These are phyloP conservation scores for Colletes latitarsis DNA, from an alignment of 1,140 invertebrate species.

Conservation along the genomic window DNA sequence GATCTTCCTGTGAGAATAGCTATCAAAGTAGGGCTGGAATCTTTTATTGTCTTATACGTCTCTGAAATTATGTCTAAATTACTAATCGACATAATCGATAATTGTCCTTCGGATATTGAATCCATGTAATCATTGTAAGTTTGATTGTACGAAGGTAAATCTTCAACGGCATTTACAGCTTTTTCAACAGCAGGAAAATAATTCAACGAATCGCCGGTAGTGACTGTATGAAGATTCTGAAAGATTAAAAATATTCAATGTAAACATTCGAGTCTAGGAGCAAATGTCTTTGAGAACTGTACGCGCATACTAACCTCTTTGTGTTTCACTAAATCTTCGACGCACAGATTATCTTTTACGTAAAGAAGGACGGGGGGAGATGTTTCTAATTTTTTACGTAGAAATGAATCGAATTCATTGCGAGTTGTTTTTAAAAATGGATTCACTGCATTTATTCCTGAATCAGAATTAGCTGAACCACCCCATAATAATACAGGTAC, in stretches of 20 bases:
- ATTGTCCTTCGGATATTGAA: slow-evolving; percentile 61
- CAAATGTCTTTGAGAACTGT: not conserved
- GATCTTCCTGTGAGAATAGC: slow-evolving; percentile 72
- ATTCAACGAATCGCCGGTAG: slow-evolving; percentile 49
- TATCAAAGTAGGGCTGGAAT: slow-evolving; percentile 66
- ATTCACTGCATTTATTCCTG: slow-evolving; percentile 51
- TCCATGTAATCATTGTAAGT: slow-evolving; percentile 64
- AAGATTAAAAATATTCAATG: slow-evolving; percentile 1
- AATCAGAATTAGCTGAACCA: slow-evolving; percentile 44
- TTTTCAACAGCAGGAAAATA: slow-evolving; percentile 71
- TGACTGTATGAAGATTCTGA: slow-evolving; percentile 63
- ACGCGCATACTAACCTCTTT: slow-evolving; percentile 61
- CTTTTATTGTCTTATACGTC: slow-evolving; percentile 64
- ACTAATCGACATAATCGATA: slow-evolving; percentile 54
- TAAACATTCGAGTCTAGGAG: not conserved
- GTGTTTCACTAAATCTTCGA: slow-evolving; percentile 73
- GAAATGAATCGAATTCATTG: slow-evolving; percentile 62
- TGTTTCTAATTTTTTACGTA: slow-evolving; percentile 59
- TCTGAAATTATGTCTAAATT: slow-evolving; percentile 71
- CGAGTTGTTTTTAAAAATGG: slow-evolving; percentile 65
- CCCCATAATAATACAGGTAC: slow-evolving; percentile 73
- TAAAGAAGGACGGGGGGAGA: slow-evolving; percentile 61
- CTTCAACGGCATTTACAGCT: slow-evolving; percentile 65
- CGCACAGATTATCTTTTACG: slow-evolving; percentile 70
- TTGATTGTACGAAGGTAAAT: slow-evolving; percentile 67